Evolutionary conservation across 2,113 vertebrate genomes (phyloP), one percentile per base, ranked within the genome.

Genomic region (Mirounga angustirostris): DNA sequence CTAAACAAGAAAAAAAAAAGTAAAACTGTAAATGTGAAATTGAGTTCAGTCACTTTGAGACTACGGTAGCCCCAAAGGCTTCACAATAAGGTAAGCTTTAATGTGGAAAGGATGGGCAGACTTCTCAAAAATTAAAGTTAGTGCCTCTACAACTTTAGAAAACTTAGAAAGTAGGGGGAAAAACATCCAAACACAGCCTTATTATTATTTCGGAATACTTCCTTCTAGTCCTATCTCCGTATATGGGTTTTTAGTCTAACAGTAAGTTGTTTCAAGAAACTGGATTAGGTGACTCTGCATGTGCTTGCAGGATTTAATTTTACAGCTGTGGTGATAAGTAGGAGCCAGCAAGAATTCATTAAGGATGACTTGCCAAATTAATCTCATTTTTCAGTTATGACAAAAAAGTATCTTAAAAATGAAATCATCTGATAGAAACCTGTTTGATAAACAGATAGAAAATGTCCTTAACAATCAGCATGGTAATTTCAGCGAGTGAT

Each of bases 321-420:
- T 94, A 63, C 4, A 87, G 28, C 5, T 87, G 16, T 22, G 40
- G 30, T 67, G 28, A 21, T 87, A 97, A 84, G 24, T 22, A 85
- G 78, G 16, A 67, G 54, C 16, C 36, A 91, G 40, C 56, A 96
- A 92, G 52, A 96, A 96, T 67, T 92, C 22, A 92, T 15, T 26
- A 92, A 83, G 14, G 90, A 18, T 84, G 33, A 93, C 52, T 61
- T 91, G 52, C 30, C 86, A 97, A 91, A 91, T 81, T 92, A 82
- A 95, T 61, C n/a, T 97, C n/a, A 88, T 63, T 93, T 69, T 82
- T 96, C 59, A 82, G 58, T 91, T 91, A 91, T 22, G 67, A 84
- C n/a, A 90, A 89, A 9, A 79, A 5, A 80, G 11, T 87, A 88
- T 82, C 58, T 78, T 93, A 86, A 61, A 89, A 94, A 91, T 36